phyloP scores from a whole-genome alignment of 92 coral and sea anemone genomes.

The Umimayanthus kanabou region DNA sequence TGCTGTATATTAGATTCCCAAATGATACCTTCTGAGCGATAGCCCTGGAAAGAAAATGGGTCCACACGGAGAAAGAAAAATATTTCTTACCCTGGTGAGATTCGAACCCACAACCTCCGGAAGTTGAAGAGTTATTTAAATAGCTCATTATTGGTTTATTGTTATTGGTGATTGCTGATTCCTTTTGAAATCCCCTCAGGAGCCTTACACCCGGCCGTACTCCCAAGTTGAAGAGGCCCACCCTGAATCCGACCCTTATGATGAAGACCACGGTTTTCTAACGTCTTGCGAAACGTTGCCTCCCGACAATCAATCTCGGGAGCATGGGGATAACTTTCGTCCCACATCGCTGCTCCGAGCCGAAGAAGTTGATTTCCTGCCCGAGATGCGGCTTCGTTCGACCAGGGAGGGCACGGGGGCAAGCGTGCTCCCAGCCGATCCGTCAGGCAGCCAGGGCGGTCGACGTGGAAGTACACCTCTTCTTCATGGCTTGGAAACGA shows the following conservation, averaged over 20 bases:
- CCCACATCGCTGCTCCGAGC: neutral
- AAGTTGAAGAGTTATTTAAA: too few relatives aligned
- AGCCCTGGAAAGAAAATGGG: too few relatives aligned
- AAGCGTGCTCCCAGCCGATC: neutral
- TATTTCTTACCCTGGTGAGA: too few relatives aligned
- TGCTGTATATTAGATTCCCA: too few relatives aligned
- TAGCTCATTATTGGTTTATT: too few relatives aligned
- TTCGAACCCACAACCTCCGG: too few relatives aligned
- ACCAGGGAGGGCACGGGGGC: neutral
- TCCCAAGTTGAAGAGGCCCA: neutral
- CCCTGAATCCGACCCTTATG: neutral
- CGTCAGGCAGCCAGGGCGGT: neutral
- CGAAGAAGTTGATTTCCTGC: neutral
- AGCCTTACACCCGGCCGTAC: neutral
- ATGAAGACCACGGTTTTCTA: neutral
- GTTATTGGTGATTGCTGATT: too few relatives aligned
- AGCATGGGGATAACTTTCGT: neutral
- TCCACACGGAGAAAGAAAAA: too few relatives aligned
- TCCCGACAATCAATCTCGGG: neutral
- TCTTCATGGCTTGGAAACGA: neutral
- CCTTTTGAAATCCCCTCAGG: neutral
- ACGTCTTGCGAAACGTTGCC: slow-evolving; percentile 4
- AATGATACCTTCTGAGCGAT: too few relatives aligned
- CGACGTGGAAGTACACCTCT: neutral
- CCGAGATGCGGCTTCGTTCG: neutral